A percentile compares a stretch with the other conserved stretches of the same genome.
These are phyloP conservation scores for Gambusia affinis DNA, from an alignment of 2,113 vertebrate genomes.

Conservation along the genomic window DNA sequence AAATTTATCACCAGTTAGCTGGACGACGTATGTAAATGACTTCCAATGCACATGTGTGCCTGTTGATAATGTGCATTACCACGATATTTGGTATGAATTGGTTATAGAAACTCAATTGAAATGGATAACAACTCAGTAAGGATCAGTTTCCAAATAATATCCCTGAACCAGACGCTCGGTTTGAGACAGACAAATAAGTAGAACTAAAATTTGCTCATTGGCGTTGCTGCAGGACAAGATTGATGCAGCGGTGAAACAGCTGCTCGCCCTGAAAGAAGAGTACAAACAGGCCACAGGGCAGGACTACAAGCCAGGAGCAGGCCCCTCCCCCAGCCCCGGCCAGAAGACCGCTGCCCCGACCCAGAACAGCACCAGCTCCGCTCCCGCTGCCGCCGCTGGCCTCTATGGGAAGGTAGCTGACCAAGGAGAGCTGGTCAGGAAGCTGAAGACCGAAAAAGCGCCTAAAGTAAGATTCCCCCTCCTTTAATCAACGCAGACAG, in stretches of 20 bases:
- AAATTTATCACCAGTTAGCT: too few relatives aligned
- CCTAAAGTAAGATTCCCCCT: conserved; percentile 72
- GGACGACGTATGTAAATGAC: too few relatives aligned
- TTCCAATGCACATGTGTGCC: too few relatives aligned
- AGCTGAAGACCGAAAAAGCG: conserved; percentile 83
- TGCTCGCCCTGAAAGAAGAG: conserved; percentile 88
- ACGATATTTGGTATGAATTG: too few relatives aligned
- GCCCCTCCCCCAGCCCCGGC: neutral
- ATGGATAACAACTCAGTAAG: too few relatives aligned
- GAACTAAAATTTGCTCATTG: neutral
- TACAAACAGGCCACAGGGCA: conserved; percentile 89
- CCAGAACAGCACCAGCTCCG: conserved; percentile 34
- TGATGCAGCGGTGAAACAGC: conserved; percentile 88
- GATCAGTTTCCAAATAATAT: neutral
- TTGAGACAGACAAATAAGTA: neutral
- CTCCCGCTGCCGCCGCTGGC: neutral
- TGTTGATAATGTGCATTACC: too few relatives aligned
- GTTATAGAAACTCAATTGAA: too few relatives aligned
- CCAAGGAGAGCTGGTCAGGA: conserved; percentile 84
- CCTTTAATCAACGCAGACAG: neutral
- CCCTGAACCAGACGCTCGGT: neutral
- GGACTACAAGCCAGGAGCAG: conserved; percentile 88
- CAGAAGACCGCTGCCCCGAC: conserved; percentile 25
- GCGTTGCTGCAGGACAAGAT: conserved; percentile 84
- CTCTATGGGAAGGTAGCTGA: conserved; percentile 68